Base-by-base conservation (phyloP, 2,113 vertebrate genomes). In the Cnemophilus loriae region DNA sequence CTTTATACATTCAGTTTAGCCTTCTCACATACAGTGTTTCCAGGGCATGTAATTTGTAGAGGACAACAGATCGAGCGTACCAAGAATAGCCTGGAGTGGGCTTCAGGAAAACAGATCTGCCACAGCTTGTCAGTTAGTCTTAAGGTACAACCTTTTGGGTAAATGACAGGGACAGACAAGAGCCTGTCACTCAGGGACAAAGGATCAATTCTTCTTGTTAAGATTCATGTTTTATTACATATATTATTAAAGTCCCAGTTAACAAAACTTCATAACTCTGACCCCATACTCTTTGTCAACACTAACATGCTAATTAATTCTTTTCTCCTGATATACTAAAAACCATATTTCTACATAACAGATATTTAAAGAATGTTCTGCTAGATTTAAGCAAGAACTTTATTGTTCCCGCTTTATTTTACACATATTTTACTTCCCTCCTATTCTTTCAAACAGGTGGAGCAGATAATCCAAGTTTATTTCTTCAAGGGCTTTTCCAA, bases 1-100 rank as follows among this genome's bases (percentile, higher is more conserved):
- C 30, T 84, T 70, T 56, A n/a, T 16, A 67, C 17, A 21, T 65
- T 67, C 88, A 87, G 50, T 61, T 91, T 74, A 78, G 65, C 60
- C 30, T 92, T 70, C 74, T 68, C 44, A 60, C 23, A 87, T 20
- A 7, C 52, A 82, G 16, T 30, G 42, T 70, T 85, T 71, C 70
- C 79, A 59, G 39, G 16, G 18, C 61, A 33, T 13, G 35, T 39
- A 57, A 69, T 82, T 68, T 88, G 56, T 35, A 55, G 30, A 42
- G 90, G 78, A 78, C 4, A 7, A 53, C 26, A 76, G 76, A 83
- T 2, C 0, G 0, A 80, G 35, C 0, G 0, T 23, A 61, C 17
- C 17, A 50, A 82, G 90, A 91, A 85, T 2, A 0, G 46, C 30
- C 49, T 92, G 22, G 30, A 53, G 84, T 90, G 14, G 46, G 53